Base-by-base conservation (phyloP, 2,888 invertebrate genomes). In the Andrena camellia region DNA sequence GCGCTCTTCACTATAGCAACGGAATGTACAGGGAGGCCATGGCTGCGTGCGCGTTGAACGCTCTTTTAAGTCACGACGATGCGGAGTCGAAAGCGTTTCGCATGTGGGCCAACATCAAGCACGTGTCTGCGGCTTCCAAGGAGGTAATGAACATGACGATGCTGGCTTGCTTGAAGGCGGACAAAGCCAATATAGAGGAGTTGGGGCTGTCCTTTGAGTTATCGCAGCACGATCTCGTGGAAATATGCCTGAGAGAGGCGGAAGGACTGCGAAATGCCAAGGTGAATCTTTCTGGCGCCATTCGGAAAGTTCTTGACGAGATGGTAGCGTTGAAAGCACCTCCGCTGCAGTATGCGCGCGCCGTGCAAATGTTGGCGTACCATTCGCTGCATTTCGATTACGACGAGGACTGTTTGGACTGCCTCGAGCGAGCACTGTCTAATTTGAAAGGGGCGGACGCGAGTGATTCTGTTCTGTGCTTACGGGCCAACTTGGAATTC, bases 91-190 rank as follows among this genome's bases (percentile, higher is more conserved):
- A 92, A 80, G 92, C 92, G n/a, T 92, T 90, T 73, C 87, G 87
- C 0, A 87, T 90, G 78, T 94, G 93, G 94, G 72, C 89, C 0
- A 86, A 70, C 31, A 90, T 93, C n/a, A 93, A 93, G 54, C 77
- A 90, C 2, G 90, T 92, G 68, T 74, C 72, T 5, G 10, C 31
- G 35, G 70, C 78, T 42, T 71, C 78, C 0, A 77, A 86, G n/a
- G 78, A 90, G 42, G 72, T 85, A 67, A 62, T 69, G 60, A 69
- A 83, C 6, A 73, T 83, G 76, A 79, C 85, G 8, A 86, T 90
- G 35, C 33, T 81, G 52, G 79, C 83, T 17, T 93, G 90, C 70
- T 85, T 94, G n/a, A 88, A 82, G 69, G 69, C 35, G 0, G 90
- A 92, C 33, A 59, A 66, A 29, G 63, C 79, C 6, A 70, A 78